Conservation (phyloP, 2,113 vertebrate species). For the Erinaceus europaeus region DNA sequence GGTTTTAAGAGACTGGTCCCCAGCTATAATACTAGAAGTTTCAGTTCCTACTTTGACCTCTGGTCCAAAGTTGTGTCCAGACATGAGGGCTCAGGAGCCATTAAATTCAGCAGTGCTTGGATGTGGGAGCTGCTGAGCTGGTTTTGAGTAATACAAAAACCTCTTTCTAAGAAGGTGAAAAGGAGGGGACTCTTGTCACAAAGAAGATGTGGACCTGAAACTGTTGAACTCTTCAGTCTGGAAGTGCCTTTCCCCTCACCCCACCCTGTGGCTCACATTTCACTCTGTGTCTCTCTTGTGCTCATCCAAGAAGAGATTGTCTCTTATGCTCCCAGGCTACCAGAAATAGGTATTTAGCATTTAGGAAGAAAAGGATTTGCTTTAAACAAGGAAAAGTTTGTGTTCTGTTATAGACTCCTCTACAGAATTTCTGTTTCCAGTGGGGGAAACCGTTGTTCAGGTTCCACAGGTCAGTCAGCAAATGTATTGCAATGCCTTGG, state of each 20-base stretch:
- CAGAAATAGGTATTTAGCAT: not conserved
- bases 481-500: not conserved
- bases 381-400: not conserved
- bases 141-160: conserved; percentile 1
- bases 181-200: not conserved
- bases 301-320: not conserved
- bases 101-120: not conserved
- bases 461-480: not conserved
- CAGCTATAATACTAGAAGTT: not conserved
- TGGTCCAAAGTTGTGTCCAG: not conserved
- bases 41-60: not conserved
- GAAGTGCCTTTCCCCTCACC: not conserved
- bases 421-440: conserved; percentile 37
- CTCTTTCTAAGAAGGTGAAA: conserved; percentile 35
- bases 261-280: not conserved
- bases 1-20: conserved; percentile 17
- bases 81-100: not conserved
- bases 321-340: not conserved
- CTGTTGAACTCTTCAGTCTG: conserved; percentile 13
- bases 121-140: conserved; percentile 13
- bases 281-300: not conserved
- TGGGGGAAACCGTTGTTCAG: not conserved
- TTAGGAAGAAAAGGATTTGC: not conserved
- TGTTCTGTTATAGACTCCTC: conserved; percentile 40
- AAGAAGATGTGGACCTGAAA: not conserved